Evolutionary conservation across 2,888 invertebrate species (phyloP).

Genomic region (Harpalus rufipes): DNA sequence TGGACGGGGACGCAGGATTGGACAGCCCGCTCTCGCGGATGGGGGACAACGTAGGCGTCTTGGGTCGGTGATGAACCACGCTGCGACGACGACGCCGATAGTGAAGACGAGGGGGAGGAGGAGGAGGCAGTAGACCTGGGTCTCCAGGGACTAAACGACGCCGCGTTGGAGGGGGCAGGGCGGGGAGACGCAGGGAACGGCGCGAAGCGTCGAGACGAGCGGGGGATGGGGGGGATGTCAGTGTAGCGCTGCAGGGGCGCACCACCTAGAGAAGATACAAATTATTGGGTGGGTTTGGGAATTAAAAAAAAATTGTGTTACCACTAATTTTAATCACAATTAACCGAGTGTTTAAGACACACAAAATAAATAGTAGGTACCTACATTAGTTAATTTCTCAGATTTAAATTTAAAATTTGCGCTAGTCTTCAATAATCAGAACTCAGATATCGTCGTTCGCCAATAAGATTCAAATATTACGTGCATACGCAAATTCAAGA

Average conservation of each 20-base stretch:
- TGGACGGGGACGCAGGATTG: constrained; percentile 83
- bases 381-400: too few species aligned
- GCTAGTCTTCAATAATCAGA: too few species aligned
- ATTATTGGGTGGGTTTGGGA: too few species aligned
- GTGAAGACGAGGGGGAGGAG: constrained; percentile 28
- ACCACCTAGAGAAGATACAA: constrained; percentile 14
- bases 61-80: constrained; percentile 74
- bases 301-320: too few species aligned
- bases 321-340: too few species aligned
- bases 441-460: too few species aligned
- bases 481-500: too few species aligned
- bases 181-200: constrained; percentile 76
- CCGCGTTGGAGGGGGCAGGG: constrained; percentile 76
- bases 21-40: constrained; percentile 86
- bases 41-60: constrained; percentile 82
- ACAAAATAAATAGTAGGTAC: too few species aligned
- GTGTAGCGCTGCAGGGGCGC: constrained; percentile 70
- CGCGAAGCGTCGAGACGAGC: constrained; percentile 73
- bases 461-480: too few species aligned
- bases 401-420: too few species aligned
- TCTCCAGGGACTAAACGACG: constrained; percentile 72
- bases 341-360: too few species aligned
- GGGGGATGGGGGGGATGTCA: constrained; percentile 65
- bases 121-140: constrained; percentile 44
- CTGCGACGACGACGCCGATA: constrained; percentile 73